Base-by-base conservation (phyloP, 2,797 vertebrate genomes). In the Labeo calbasu region DNA sequence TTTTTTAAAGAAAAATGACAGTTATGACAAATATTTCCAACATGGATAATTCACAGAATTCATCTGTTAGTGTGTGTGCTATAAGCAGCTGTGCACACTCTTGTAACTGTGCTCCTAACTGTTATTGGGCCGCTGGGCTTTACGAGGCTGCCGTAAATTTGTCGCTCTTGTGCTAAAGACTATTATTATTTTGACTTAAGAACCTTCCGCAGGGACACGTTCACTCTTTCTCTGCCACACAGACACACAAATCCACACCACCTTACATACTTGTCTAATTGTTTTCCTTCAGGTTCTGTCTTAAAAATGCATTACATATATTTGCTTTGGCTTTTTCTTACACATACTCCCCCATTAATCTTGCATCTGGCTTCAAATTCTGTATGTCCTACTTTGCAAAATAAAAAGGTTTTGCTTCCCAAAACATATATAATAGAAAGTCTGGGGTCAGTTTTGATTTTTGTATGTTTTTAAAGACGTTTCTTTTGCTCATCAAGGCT, bases 81-180 rank as follows among this genome's bases (percentile, higher is more conserved):
- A 23, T 69, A 78, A 77, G 73, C 75, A 81, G 68, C 81, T 86
- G 83, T 80, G 66, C 84, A 85, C 77, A 63, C 46, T 25, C 69
- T 77, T 53, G 55, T 75, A 85, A 79, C 76, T 77, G 66, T 9
- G 2, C 9, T 78, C 68, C 32, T 40, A 32, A 75, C 43, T 81
- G 79, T 81, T 75, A 81, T 68, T 81, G 81, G 53, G 36, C 51
- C 17, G 17, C 78, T 77, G 28, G 25, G 55, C 53, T 84, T 86
- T 84, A 88, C 79, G 55, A 88, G 87, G n/a, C 19, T 19, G 57
- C 77, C 57, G 59, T 88, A 88, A 86, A 88, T 57, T 70, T 88
- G 82, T 84, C 65, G 25, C 32, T 84, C 75, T 75, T 21, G 3
- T 70, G 53, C 23, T 84, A 86, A 70, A 88, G 25, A 80, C 82